Conservation (phyloP, 2,888 invertebrate genomes). For the Augiades crinisus region DNA sequence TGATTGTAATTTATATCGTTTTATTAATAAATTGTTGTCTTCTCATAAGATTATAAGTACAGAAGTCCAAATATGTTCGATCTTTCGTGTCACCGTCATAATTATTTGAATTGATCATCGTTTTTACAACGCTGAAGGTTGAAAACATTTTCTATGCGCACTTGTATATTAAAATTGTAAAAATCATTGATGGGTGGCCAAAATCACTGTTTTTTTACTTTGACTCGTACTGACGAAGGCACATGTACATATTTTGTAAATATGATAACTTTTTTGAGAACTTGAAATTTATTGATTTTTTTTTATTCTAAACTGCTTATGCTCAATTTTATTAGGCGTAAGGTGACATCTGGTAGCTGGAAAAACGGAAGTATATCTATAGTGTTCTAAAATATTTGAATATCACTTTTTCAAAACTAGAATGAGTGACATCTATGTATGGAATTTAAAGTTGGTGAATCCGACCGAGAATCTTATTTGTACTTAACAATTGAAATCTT, state of each 20-base stretch:
- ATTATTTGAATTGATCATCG: slow-evolving; percentile 42
- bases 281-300: slow-evolving; percentile 58
- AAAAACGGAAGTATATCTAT: slow-evolving; percentile 47
- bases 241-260: slow-evolving; percentile 79
- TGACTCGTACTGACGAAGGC: slow-evolving; percentile 47
- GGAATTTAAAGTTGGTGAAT: slow-evolving; percentile 41
- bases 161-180: slow-evolving; percentile 33
- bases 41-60: neutral
- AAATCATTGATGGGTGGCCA: slow-evolving; percentile 60
- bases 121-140: slow-evolving; percentile 43
- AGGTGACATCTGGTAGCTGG: slow-evolving; percentile 50
- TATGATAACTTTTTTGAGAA: slow-evolving; percentile 62
- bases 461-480: slow-evolving; percentile 29
- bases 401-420: slow-evolving; percentile 35
- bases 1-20: slow-evolving; percentile 25
- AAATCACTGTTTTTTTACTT: slow-evolving; percentile 55
- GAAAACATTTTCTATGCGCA: slow-evolving; percentile 43
- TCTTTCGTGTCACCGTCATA: neutral
- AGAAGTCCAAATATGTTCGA: too few relatives aligned
- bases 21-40: slow-evolving; percentile 36
- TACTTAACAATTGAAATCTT: slow-evolving; percentile 38
- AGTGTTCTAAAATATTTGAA: slow-evolving; percentile 36
- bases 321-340: slow-evolving; percentile 76
- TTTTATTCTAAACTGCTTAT: slow-evolving; percentile 72
- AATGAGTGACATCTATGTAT: slow-evolving; percentile 37